Percentiles rank a stretch among this genome's conserved stretches.
Evolutionary conservation across 2,888 invertebrate species (phyloP).

Genomic region (Heterodera filipjevi): DNA sequence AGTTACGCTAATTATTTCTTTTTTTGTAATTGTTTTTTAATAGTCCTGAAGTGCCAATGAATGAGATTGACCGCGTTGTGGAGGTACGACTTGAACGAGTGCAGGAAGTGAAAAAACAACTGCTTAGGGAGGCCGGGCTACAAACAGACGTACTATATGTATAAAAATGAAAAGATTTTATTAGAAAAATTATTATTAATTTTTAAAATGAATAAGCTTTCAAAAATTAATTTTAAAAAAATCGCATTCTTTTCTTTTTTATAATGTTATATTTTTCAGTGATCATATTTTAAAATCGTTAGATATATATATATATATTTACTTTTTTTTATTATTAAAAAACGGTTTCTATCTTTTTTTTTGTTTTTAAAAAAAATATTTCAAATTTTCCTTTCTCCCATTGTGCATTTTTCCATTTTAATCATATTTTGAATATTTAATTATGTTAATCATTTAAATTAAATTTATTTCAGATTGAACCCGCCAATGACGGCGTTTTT

Average conservation of each 20-base stretch:
- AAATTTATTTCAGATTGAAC: conserved; percentile 37
- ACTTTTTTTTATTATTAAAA: no score
- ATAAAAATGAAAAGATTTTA: background rate
- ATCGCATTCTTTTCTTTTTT: no score
- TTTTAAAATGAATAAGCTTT: no score
- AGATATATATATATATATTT: no score
- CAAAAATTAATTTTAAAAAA: no score
- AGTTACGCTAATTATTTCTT: background rate
- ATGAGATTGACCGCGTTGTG: conserved; percentile 42
- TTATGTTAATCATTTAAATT: background rate
- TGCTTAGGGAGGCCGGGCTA: conserved; percentile 55
- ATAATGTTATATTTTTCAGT: no score
- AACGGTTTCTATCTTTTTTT: no score
- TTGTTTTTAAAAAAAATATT: no score
- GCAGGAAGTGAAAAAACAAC: conserved; percentile 56
- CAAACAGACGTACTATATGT: conserved; percentile 38
- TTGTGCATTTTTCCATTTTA: no score
- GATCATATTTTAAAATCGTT: no score
- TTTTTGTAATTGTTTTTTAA: background rate
- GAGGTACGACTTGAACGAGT: conserved; percentile 57
- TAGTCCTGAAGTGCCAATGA: conserved; percentile 12
- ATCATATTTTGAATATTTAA: no score
- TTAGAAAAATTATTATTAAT: conserved; percentile 41
- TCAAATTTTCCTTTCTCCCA: no score
- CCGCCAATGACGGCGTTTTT: conserved; percentile 59